Conservation (phyloP, 2,113 vertebrate genomes). For the Herpailurus yagouaroundi region DNA sequence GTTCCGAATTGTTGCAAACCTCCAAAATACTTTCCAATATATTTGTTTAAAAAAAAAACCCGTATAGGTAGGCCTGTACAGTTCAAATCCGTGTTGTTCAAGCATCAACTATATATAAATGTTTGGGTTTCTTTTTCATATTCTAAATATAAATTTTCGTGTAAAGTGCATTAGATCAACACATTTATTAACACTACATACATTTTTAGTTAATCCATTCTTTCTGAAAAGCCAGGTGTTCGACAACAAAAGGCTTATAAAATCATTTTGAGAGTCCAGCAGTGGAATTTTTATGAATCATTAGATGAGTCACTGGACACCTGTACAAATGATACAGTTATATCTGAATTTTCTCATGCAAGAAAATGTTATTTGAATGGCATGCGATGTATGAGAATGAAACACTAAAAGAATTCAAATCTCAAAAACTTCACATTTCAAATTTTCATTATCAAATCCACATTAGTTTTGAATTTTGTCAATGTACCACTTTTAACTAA, state of each 20-base stretch:
- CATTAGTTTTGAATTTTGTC: conserved; percentile 6
- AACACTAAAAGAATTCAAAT: not conserved
- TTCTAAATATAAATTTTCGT: not conserved
- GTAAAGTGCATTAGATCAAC: not conserved
- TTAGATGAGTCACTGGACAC: not conserved
- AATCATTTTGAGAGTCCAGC: not conserved
- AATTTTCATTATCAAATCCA: conserved; percentile 10
- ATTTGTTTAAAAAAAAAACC: not conserved
- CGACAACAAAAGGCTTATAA: not conserved
- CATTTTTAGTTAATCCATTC: not conserved
- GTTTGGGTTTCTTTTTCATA: not conserved
- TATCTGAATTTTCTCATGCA: not conserved
- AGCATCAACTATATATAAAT: not conserved
- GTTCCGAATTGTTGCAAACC: not conserved
- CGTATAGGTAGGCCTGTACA: not conserved
- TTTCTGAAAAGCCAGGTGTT: not conserved
- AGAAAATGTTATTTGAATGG: not conserved
- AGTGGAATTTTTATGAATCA: not conserved
- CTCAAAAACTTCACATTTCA: not conserved
- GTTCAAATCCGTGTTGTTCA: not conserved
- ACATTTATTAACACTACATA: not conserved
- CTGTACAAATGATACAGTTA: not conserved
- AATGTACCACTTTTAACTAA: conserved; percentile 3
- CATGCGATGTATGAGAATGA: not conserved
- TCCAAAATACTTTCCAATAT: not conserved